These are phyloP conservation scores for Cettia cetti DNA, from an alignment of 2,113 vertebrate genomes.

Conservation along the genomic window DNA sequence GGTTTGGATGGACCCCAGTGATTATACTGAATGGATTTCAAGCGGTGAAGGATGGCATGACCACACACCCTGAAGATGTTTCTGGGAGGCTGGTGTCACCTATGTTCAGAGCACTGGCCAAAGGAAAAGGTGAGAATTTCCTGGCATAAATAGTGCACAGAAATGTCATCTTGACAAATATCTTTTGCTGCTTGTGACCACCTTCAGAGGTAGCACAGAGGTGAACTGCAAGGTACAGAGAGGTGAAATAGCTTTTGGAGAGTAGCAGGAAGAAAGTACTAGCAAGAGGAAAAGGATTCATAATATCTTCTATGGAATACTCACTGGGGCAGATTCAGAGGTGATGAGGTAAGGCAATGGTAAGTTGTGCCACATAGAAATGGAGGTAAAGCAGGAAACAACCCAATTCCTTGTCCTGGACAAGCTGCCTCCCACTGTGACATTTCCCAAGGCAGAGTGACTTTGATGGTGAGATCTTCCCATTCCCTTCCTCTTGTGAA, in stretches of 20 bases:
- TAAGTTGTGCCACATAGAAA: background rate
- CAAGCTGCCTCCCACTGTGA: background rate
- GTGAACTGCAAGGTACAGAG: background rate
- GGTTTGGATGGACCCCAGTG: conserved; percentile 52
- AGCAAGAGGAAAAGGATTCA: background rate
- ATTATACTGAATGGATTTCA: conserved; percentile 55
- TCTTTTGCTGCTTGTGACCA: background rate
- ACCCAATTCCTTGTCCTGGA: background rate
- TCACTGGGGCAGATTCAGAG: background rate
- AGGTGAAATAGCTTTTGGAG: background rate
- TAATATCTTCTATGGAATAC: background rate
- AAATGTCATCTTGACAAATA: background rate
- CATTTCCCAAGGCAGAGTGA: background rate
- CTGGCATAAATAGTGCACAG: background rate
- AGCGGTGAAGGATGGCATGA: conserved; percentile 62
- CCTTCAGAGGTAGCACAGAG: background rate
- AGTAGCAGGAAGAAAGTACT: background rate
- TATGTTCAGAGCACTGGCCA: conserved; percentile 48
- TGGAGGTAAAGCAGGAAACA: background rate
- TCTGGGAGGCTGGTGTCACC: conserved; percentile 44
- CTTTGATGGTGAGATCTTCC: background rate
- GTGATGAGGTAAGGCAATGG: background rate
- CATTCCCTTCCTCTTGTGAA: background rate
- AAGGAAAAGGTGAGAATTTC: conserved; percentile 54
- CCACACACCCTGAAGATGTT: conserved; percentile 52